Percentiles rank a stretch among this genome's conserved stretches.
These are phyloP conservation scores for Poecilia gillii DNA, from an alignment of 2,797 vertebrate species.

Conservation along the genomic window DNA sequence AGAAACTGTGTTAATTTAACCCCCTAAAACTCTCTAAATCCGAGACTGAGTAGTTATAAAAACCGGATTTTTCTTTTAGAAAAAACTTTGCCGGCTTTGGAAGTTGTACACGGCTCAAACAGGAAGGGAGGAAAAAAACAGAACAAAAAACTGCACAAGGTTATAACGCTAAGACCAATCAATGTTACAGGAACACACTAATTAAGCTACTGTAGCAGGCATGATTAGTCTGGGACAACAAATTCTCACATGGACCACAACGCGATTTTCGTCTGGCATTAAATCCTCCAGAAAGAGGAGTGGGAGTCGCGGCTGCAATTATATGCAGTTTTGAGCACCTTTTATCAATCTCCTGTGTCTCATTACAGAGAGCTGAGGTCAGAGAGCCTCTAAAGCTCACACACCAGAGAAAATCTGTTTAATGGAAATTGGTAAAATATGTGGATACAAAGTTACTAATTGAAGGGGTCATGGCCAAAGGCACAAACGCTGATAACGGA, in stretches of 20 bases:
- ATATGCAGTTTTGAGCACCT: conserved; percentile 71
- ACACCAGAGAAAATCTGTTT: conserved; percentile 49
- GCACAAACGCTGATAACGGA: conserved; percentile 20
- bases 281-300: conserved; percentile 70
- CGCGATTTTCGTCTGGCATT: conserved; percentile 70
- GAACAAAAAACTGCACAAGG: conserved; percentile 37
- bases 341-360: conserved; percentile 75
- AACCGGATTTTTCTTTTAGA: not conserved
- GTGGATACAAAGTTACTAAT: conserved; percentile 59
- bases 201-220: conserved; percentile 71
- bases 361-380: conserved; percentile 65
- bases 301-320: conserved; percentile 72
- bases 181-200: conserved; percentile 64
- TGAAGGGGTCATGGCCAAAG: conserved; percentile 51
- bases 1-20: too few species aligned
- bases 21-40: too few species aligned
- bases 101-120: not conserved
- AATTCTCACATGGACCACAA: conserved; percentile 69
- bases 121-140: too few species aligned
- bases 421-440: conserved; percentile 65
- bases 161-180: conserved; percentile 54
- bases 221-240: conserved; percentile 76
- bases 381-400: conserved; percentile 35
- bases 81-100: conserved; percentile 9
- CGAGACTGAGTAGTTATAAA: not conserved